A percentile compares a stretch with the other conserved stretches of the same genome.
Conservation (phyloP, 2,113 vertebrate genomes). For the Nycticryphes semicollaris region DNA sequence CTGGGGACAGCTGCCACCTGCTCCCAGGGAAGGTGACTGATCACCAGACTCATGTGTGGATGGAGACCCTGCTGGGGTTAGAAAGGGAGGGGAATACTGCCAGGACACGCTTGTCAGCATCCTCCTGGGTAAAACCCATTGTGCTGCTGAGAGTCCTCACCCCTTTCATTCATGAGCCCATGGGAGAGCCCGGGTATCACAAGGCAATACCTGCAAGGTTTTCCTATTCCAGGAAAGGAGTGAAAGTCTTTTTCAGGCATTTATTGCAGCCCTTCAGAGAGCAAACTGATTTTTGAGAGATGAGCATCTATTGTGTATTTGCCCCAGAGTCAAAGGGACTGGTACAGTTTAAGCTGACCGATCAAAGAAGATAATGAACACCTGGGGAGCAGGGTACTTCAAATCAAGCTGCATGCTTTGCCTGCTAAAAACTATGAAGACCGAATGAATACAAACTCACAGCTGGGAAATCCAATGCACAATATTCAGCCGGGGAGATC, state of each 20-base stretch:
- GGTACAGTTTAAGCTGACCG: not conserved
- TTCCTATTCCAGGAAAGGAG: not conserved
- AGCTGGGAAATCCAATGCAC: not conserved
- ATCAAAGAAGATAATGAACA: not conserved
- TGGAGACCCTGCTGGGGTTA: not conserved
- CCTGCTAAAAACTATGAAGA: not conserved
- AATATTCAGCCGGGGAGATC: not conserved
- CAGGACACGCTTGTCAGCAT: rapidly evolving
- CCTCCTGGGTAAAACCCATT: rapidly evolving
- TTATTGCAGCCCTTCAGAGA: not conserved
- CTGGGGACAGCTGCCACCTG: not conserved
- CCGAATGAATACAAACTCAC: not conserved
- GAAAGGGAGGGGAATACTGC: not conserved
- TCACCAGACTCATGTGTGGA: not conserved
- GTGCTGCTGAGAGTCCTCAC: not conserved
- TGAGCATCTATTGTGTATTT: not conserved
- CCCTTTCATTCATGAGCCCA: not conserved
- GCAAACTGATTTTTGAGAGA: not conserved
- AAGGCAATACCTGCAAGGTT: not conserved
- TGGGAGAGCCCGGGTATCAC: not conserved
- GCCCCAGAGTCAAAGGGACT: not conserved
- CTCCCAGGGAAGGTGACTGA: not conserved
- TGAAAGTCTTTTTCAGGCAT: not conserved
- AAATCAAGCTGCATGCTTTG: not conserved
- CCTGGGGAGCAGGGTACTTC: not conserved